Percentiles rank a stretch among this genome's conserved stretches.
phyloP scores from a whole-genome alignment of 2,888 invertebrate species.

The Ophioninae sp. region DNA sequence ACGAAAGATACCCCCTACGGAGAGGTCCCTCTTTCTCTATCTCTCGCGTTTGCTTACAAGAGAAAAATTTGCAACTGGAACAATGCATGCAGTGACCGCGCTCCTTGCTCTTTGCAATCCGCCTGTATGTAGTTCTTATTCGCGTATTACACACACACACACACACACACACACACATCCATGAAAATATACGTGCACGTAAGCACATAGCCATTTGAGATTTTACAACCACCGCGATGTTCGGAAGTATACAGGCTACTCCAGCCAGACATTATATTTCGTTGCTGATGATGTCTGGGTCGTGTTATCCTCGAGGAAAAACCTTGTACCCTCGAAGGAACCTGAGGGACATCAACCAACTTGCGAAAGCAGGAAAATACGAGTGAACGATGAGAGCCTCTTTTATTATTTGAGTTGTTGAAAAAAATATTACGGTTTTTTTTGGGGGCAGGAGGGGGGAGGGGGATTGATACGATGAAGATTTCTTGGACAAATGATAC shows the following conservation, averaged over 20 bases:
- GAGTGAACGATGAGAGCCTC: not conserved
- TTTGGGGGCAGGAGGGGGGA: too few relatives aligned
- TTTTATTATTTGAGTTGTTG: too few relatives aligned
- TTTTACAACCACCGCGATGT: conserved; percentile 15
- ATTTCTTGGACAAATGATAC: too few relatives aligned
- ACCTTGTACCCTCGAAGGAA: not conserved
- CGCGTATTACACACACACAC: conserved; percentile 34
- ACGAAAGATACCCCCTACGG: conserved; percentile 73
- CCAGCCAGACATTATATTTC: not conserved
- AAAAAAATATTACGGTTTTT: too few relatives aligned
- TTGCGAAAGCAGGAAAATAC: not conserved
- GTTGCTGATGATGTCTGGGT: not conserved
- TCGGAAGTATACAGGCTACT: not conserved
- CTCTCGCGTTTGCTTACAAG: conserved; percentile 70
- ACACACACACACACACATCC: conserved; percentile 1
- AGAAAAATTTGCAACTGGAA: conserved; percentile 79
- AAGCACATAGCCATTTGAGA: conserved; percentile 13
- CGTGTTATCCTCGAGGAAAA: not conserved
- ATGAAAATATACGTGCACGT: not conserved
- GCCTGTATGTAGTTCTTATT: conserved; percentile 38
- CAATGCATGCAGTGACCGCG: conserved; percentile 72
- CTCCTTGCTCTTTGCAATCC: conserved; percentile 47
- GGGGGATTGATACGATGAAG: too few relatives aligned
- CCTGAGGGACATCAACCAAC: not conserved
- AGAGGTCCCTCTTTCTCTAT: conserved; percentile 56